Base-by-base conservation (phyloP, 2,797 vertebrate genomes). In the Gymnopithys bicolor region DNA sequence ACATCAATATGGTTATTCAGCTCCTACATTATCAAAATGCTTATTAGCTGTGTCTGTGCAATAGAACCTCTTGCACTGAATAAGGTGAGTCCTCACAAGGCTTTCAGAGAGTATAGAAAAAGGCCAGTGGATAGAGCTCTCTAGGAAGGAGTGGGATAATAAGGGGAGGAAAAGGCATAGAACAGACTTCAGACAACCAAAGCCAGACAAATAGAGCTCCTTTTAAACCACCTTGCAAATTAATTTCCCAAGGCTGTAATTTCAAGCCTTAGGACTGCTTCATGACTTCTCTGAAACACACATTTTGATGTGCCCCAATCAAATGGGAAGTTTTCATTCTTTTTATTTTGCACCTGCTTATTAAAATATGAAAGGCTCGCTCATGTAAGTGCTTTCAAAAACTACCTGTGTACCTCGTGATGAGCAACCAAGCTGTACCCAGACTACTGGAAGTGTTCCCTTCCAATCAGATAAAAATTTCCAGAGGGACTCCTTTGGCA, bases 361-460 rank as follows among this genome's bases (percentile, higher is more conserved):
- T 96, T 96, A 94, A 92, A 95, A 96, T 92, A 92, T 80, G 89
- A 94, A 95, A 94, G 62, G 35, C 52, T 64, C 13, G 9, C n/a
- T 92, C 58, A 23, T 19, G 33, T 39, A 80, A 87, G 49, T 22
- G 1, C 45, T 95, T 86, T 46, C 46, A 77, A 84, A 93, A 82
- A 21, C 23, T 25, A 49, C 16, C 48, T 52, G 37, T 58, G 73
- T 59, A 49, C 80, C 35, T 84, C 59, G 45, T 82, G 78, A 75
- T 11, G 51, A 45, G 41, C 3, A 11, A 60, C 71, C 56, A 56
- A 70, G n/a, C 37, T 87, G 48, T 13, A 82, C 32, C 24, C 30
- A 73, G 33, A 14, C 33, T 52, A 9, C 53, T 80, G 19, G 25
- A 84, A 82, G 49, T 28, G 30, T 52, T 84, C 19, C 27, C 73